Evolutionary conservation across 2,113 vertebrate genomes (phyloP), one percentile per base, ranked within the genome.

Genomic region (Hypanus sabinus): DNA sequence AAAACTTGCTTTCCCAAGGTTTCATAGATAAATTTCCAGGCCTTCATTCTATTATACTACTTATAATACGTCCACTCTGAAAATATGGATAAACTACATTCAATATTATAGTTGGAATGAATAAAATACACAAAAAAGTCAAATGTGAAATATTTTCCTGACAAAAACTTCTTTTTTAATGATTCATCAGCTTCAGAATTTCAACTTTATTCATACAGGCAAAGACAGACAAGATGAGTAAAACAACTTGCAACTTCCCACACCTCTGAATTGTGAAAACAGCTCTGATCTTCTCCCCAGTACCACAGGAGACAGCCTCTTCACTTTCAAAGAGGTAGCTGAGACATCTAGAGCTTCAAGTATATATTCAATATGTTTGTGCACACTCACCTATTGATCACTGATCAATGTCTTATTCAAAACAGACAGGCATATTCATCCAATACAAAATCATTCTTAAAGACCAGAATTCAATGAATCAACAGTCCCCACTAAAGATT

Each of bases 101-200:
- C 33, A 68, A 71, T 92, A 71, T 92, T 70, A 12, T 20, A 70
- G n/a, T 30, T 91, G 60, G 70, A 91, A 70, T 24, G 65, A 38
- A 92, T 92, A 71, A 71, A 20, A 18, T 92, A 33, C 38, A 8
- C 68, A 70, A 33, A 92, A 91, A 92, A 20, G 33, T 71, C 65
- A 70, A 70, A 92, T 38, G 62, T 20, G 70, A 71, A 92, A 10
- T 16, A 2, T 57, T 92, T 70, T 14, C 20, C 20, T 60, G 33
- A 91, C 88, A 91, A 91, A 68, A 27, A 4, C 88, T 70, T 70
- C 57, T 3, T n/a, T 60, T 68, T 92, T 38, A 92, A 68, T 92
- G 90, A 92, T 92, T 92, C 90, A 92, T 71, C 71, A n/a, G n/a
- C 65, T 46, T 5, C 22, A 71, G 90, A 92, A 71, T 92, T 92